phyloP scores from a whole-genome alignment of 1,140 invertebrate species.

The Trissolcus basalis region DNA sequence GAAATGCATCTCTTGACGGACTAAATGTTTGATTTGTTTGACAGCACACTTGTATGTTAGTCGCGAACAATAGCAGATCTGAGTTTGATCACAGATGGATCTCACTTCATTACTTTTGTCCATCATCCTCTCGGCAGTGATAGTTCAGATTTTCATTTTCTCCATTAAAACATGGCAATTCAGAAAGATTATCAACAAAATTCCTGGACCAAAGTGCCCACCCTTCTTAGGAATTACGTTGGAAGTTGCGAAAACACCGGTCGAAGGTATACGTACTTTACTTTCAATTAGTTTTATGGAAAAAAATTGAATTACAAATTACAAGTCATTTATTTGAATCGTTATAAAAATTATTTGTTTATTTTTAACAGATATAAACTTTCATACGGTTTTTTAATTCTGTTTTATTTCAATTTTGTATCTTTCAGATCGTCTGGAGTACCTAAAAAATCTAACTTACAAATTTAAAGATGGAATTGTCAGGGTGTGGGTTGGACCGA shows the following conservation, averaged over 20 bases:
- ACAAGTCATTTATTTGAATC: too few species aligned
- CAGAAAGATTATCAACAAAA: constrained; percentile 33
- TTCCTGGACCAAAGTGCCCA: constrained; percentile 30
- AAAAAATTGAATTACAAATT: too few species aligned
- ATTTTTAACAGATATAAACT: too few species aligned
- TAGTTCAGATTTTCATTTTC: constrained; percentile 2
- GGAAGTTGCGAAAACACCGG: constrained; percentile 10
- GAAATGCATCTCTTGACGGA: too few species aligned
- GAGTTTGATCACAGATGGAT: constrained; percentile 3
- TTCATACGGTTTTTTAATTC: background rate
- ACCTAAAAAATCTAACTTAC: constrained; percentile 34
- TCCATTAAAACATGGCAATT: constrained; percentile 23
- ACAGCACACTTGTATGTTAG: background rate
- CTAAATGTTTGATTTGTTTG: too few species aligned
- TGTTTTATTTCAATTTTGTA: constrained; percentile 6
- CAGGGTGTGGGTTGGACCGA: constrained; percentile 51
- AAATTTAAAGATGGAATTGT: constrained; percentile 60
- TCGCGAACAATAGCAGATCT: background rate
- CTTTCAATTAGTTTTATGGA: too few species aligned
- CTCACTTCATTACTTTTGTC: constrained; percentile 11
- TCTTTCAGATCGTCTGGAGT: constrained; percentile 52
- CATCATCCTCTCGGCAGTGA: background rate
- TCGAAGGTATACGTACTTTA: constrained; percentile 39
- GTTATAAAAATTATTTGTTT: too few species aligned
- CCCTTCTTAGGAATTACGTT: constrained; percentile 49